A percentile compares a stretch with the other conserved stretches of the same genome.
Conservation (phyloP, 2,888 invertebrate genomes). For the Hydrotaea cyrtoneurina region DNA sequence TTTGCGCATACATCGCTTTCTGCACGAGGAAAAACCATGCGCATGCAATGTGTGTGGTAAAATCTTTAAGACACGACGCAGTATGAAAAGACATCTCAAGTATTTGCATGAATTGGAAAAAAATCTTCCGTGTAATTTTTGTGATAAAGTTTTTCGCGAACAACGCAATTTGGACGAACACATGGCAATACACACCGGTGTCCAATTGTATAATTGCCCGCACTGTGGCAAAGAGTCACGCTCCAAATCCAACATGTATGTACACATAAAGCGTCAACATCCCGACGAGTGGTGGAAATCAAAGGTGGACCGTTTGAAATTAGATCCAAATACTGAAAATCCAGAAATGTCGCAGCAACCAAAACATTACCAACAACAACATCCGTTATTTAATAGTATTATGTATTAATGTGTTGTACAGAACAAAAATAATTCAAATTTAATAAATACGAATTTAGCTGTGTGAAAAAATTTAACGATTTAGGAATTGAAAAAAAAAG, state of each 20-base stretch:
- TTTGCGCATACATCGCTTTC: slow-evolving; percentile 67
- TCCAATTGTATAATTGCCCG: slow-evolving; percentile 75
- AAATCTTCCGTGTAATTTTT: slow-evolving; percentile 74
- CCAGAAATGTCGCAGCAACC: neutral
- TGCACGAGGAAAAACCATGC: slow-evolving; percentile 63
- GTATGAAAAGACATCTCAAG: slow-evolving; percentile 74
- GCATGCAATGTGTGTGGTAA: slow-evolving; percentile 68
- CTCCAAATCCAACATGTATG: slow-evolving; percentile 77
- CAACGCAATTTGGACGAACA: slow-evolving; percentile 76
- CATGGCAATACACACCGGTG: slow-evolving; percentile 77
- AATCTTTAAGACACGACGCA: slow-evolving; percentile 71
- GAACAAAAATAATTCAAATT: too few species aligned
- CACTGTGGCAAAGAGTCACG: slow-evolving; percentile 77
- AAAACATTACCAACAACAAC: too few species aligned
- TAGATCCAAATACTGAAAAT: slow-evolving; percentile 46
- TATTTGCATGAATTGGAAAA: slow-evolving; percentile 75
- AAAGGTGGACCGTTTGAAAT: slow-evolving; percentile 70
- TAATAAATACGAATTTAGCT: too few species aligned
- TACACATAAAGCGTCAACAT: slow-evolving; percentile 77
- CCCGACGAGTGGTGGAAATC: slow-evolving; percentile 75
- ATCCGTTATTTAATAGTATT: too few species aligned
- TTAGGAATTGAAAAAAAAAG: too few species aligned
- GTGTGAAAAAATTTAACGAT: too few species aligned
- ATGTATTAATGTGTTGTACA: too few species aligned
- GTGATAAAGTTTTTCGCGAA: slow-evolving; percentile 76